Base-by-base conservation (phyloP, 2,113 vertebrate species). In the Myiopsitta monachus region DNA sequence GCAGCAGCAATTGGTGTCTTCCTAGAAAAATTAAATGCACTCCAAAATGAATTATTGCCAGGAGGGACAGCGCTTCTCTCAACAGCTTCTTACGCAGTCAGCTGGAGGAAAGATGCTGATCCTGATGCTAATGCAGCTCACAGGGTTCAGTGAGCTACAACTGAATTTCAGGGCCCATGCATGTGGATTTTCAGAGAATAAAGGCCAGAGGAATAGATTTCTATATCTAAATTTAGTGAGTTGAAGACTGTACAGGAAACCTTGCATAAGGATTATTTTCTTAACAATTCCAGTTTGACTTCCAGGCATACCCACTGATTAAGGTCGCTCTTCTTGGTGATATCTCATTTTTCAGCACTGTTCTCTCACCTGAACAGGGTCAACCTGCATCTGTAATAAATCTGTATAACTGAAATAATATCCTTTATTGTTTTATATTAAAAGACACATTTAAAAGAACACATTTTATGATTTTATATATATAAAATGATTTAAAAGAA, bases 81-180 rank as follows among this genome's bases (percentile, higher is more conserved):
- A 0, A 46, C 79, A 83, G 70, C n/a, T 83, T 27, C 80, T 66
- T n/a, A 51, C 33, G 59, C 49, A 4, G 4, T 70, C 49, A 69
- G 2, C 59, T 69, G 68, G 43, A 74, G 54, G 24, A 57, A 66
- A 43, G 76, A 44, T 80, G 63, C 59, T 94, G 70, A 61, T 90
- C 63, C 72, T 55, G 33, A 28, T 57, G 49, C 16, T 62, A 17
- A 44, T 64, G 79, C 36, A 68, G 28, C 39, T 83, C 70, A 9
- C 39, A 62, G 52, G 18, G 6, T 33, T 86, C 67, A 59, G 47
- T 6, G 47, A 94, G 52, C n/a, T 28, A 27, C 2, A 2, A 16
- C 46, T 4, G 72, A 26, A 11, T 61, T 68, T 61, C 49, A 46
- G 68, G 79, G 18, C 39, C 30, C 49, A 36, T 0, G 0, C 46